Percentiles rank a stretch among this genome's conserved stretches.
Conservation (phyloP, 1,140 invertebrate genomes). For the Drosophila serrata region DNA sequence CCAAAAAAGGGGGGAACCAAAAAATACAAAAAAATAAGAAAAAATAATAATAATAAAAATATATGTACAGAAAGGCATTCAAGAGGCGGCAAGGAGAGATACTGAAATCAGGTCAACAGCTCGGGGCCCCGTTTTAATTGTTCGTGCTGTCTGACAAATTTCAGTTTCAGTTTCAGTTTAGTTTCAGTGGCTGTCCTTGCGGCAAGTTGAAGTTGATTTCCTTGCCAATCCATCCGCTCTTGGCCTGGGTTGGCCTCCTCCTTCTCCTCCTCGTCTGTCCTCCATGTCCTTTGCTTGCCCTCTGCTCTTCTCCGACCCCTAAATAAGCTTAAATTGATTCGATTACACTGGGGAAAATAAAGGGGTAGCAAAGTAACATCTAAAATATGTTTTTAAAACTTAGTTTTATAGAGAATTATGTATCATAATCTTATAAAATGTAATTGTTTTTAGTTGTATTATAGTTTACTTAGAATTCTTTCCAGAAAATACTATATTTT, state of each 20-base stretch:
- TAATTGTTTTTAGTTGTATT: neutral
- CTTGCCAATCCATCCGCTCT: conserved; percentile 59
- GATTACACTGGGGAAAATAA: conserved; percentile 41
- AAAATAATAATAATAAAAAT: conserved; percentile 42
- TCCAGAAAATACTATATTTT: neutral
- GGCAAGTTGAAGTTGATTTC: conserved; percentile 75
- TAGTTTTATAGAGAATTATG: neutral
- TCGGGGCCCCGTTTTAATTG: conserved; percentile 69
- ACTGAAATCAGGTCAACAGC: conserved; percentile 54
- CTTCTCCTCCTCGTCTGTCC: conserved; percentile 1
- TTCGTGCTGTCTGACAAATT: conserved; percentile 40
- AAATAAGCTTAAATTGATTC: conserved; percentile 64
- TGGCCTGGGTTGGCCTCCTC: too few species aligned
- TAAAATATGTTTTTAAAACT: neutral
- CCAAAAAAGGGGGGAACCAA: conserved; percentile 28
- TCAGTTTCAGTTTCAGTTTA: conserved; percentile 40
- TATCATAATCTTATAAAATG: neutral
- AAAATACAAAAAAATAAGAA: neutral
- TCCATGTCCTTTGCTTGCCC: conserved; percentile 67
- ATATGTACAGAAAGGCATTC: conserved; percentile 27
- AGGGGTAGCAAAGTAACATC: neutral
- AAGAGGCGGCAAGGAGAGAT: neutral
- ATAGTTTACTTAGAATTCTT: too few species aligned
- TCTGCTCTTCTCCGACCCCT: conserved; percentile 22
- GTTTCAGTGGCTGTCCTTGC: conserved; percentile 58